Evolutionary conservation across 2,888 invertebrate species (phyloP).

Genomic region (Melolontha melolontha): DNA sequence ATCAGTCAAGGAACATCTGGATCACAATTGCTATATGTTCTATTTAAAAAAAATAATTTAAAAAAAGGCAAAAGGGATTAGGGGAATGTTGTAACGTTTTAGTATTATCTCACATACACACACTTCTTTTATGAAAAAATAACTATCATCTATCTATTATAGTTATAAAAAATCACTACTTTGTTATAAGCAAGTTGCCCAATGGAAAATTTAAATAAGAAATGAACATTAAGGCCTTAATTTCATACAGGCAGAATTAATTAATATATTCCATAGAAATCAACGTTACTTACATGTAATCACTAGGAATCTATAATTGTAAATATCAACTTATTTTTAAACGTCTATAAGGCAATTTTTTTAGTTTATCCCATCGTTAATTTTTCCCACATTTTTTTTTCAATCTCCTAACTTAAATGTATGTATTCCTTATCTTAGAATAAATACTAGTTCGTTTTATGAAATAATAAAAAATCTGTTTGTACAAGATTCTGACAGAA

Average conservation of each 20-base stretch:
- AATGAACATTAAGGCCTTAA: conserved; percentile 30
- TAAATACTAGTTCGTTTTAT: conserved; percentile 40
- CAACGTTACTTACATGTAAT: conserved; percentile 17
- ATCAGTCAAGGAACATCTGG: too few relatives aligned
- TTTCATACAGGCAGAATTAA: conserved; percentile 37
- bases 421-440: conserved; percentile 37
- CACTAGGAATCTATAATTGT: conserved; percentile 31
- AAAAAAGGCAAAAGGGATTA: too few relatives aligned
- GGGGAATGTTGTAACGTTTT: conserved; percentile 15
- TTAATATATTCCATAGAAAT: conserved; percentile 21
- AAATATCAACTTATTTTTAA: conserved; percentile 42
- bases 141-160: conserved; percentile 18
- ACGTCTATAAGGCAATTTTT: conserved; percentile 45
- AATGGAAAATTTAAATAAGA: conserved; percentile 21
- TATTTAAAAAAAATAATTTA: too few relatives aligned
- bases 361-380: conserved; percentile 36
- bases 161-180: conserved; percentile 29
- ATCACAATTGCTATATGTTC: too few relatives aligned
- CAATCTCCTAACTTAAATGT: conserved; percentile 32
- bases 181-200: conserved; percentile 13
- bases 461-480: conserved; percentile 41
- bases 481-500: conserved; percentile 36
- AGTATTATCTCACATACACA: conserved; percentile 6
- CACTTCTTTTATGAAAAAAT: conserved; percentile 22
- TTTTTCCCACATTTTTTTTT: conserved; percentile 25